Conservation (phyloP, 2,888 invertebrate species). For the Andrena bucephala region DNA sequence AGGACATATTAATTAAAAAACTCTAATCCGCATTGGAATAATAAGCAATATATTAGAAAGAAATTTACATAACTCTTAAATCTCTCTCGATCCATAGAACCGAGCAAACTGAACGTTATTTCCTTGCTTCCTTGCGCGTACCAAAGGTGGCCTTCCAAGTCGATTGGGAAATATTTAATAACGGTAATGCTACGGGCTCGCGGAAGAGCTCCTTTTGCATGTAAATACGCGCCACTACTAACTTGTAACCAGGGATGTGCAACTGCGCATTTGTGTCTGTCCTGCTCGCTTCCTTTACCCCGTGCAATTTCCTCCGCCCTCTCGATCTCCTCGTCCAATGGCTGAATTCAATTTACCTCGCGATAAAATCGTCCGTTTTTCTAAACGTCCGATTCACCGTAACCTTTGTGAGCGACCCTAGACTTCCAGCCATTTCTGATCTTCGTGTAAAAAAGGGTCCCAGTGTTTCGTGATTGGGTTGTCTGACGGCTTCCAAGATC, state of each 20-base stretch:
- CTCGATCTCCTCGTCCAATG: slow-evolving; percentile 67
- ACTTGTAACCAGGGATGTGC: slow-evolving; percentile 45
- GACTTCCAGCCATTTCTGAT: slow-evolving; percentile 30
- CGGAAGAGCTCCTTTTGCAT: slow-evolving; percentile 72
- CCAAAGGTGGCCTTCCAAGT: slow-evolving; percentile 5
- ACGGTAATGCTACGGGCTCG: slow-evolving; percentile 66
- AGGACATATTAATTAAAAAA: too few species aligned
- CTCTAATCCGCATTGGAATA: not conserved
- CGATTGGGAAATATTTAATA: slow-evolving; percentile 72
- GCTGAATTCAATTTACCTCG: slow-evolving; percentile 78
- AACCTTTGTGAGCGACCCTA: slow-evolving; percentile 29
- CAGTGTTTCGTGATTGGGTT: slow-evolving; percentile 19
- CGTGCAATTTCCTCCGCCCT: slow-evolving; percentile 26
- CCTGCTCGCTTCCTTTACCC: slow-evolving; percentile 23
- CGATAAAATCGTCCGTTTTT: slow-evolving; percentile 80
- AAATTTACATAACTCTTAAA: not conserved
- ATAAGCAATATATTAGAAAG: not conserved
- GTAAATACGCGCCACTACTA: slow-evolving; percentile 67
- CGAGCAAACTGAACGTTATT: slow-evolving; percentile 18
- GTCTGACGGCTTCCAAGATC: slow-evolving; percentile 39
- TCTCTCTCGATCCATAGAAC: not conserved
- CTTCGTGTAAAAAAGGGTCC: slow-evolving; percentile 37
- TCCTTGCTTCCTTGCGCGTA: not conserved
- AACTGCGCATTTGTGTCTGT: slow-evolving; percentile 34
- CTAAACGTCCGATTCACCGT: slow-evolving; percentile 68